Conservation (phyloP, 2,888 invertebrate species). For the Abrostola triplasia region DNA sequence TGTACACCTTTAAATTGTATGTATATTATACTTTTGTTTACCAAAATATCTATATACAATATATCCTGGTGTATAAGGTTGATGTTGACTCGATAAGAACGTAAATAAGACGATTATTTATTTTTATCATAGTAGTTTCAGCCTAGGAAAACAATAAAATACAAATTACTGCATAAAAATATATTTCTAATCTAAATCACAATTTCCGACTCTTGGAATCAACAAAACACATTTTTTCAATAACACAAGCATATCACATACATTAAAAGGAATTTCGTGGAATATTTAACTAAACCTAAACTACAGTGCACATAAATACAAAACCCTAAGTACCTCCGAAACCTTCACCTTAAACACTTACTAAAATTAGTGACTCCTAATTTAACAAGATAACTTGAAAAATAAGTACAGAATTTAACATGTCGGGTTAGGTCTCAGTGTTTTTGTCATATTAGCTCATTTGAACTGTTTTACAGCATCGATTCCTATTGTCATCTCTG, state of each 20-base stretch:
- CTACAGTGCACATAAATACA: conserved; percentile 52
- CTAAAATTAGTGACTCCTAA: conserved; percentile 26
- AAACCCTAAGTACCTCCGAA: conserved; percentile 42
- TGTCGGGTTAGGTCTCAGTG: conserved; percentile 6
- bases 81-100: too few species aligned
- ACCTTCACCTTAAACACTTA: conserved; percentile 45
- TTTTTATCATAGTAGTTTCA: too few species aligned
- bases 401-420: conserved; percentile 11
- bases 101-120: too few species aligned
- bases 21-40: too few species aligned
- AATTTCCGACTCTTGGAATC: conserved; percentile 70
- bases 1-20: too few species aligned
- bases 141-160: conserved; percentile 33
- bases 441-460: conserved; percentile 27
- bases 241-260: conserved; percentile 56
- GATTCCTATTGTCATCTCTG: not conserved
- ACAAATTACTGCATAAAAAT: conserved; percentile 65
- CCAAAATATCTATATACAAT: too few species aligned
- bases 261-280: conserved; percentile 45
- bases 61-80: too few species aligned
- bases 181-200: conserved; percentile 74
- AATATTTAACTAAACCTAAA: conserved; percentile 43
- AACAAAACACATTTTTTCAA: conserved; percentile 53
- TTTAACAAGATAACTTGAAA: conserved; percentile 17
- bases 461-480: not conserved